phyloP scores from a whole-genome alignment of 2,113 vertebrate species.

The Oplegnathus fasciatus region DNA sequence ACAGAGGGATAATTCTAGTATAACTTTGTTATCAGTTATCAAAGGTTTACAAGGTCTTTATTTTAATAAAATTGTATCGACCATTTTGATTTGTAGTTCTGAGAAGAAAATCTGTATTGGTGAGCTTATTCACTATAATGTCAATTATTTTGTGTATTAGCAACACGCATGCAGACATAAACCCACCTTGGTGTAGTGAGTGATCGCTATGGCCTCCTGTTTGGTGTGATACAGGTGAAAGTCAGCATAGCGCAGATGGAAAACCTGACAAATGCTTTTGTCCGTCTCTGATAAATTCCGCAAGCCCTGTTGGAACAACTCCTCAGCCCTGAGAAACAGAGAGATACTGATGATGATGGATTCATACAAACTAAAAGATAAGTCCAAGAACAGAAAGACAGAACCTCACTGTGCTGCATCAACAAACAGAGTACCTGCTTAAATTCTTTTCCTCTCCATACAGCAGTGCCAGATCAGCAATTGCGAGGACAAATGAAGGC shows the following conservation, averaged over 20 bases:
- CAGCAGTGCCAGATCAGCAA: conserved; percentile 19
- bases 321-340: background rate
- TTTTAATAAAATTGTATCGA: background rate
- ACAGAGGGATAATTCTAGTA: too few species aligned
- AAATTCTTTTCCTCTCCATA: background rate
- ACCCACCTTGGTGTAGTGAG: background rate
- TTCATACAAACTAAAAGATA: background rate
- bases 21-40: too few species aligned
- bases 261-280: background rate
- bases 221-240: background rate
- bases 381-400: background rate
- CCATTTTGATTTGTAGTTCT: background rate
- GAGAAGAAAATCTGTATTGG: background rate
- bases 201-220: background rate
- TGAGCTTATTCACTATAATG: too few species aligned
- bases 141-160: too few species aligned
- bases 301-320: background rate
- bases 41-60: too few species aligned
- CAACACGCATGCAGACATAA: too few species aligned
- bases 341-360: background rate
- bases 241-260: background rate
- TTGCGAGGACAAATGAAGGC: background rate
- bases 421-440: background rate
- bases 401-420: too few species aligned
- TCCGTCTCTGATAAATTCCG: background rate